A percentile compares a stretch with the other conserved stretches of the same genome.
Conservation (phyloP, 2,113 vertebrate genomes). For the Xenus cinereus region DNA sequence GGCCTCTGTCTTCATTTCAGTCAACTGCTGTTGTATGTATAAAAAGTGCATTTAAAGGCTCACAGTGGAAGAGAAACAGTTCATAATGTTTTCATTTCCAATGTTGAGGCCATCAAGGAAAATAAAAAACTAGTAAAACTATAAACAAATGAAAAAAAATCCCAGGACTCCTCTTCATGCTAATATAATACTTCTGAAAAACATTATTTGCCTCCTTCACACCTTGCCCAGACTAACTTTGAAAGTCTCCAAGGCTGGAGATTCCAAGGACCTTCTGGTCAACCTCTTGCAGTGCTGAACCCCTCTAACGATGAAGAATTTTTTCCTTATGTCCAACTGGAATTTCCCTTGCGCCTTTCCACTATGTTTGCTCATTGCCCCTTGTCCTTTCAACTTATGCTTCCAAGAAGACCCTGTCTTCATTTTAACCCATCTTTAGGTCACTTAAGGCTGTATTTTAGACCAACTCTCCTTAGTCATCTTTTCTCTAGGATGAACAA, state of each 20-base stretch:
- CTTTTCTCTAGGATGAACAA: background rate
- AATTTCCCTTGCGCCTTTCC: background rate
- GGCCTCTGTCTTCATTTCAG: background rate
- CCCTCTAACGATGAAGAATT: background rate
- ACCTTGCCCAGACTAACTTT: background rate
- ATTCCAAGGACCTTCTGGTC: background rate
- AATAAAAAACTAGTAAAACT: background rate
- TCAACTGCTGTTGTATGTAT: background rate
- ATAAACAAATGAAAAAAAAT: background rate
- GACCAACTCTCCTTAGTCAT: background rate
- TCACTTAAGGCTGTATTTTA: background rate
- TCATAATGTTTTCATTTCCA: background rate
- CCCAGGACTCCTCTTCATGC: background rate
- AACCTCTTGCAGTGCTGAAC: background rate
- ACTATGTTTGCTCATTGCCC: background rate
- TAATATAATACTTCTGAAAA: background rate
- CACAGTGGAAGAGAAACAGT: background rate
- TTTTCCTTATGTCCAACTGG: background rate
- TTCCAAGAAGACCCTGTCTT: background rate
- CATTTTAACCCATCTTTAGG: background rate
- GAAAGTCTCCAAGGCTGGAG: background rate
- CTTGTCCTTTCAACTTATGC: background rate
- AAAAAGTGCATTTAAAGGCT: background rate
- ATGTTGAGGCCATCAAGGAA: background rate
- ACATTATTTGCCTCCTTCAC: background rate